These are phyloP conservation scores for Zhengitettix transpicula DNA, from an alignment of 2,888 invertebrate species.

Conservation along the genomic window DNA sequence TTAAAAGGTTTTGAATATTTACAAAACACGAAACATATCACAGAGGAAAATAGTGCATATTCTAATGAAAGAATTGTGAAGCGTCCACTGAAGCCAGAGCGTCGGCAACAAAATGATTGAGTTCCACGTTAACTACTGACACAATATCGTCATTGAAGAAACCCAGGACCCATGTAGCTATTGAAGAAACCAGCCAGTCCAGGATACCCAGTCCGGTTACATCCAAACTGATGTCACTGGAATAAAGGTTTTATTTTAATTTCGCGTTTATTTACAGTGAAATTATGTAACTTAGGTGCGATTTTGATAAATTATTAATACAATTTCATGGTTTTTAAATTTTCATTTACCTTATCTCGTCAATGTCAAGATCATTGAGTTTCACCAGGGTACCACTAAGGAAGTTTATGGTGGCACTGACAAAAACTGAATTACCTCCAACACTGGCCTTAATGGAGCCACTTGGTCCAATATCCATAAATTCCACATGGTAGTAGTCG, in stretches of 20 bases:
- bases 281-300: too few relatives aligned
- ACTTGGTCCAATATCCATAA: slow-evolving; percentile 3
- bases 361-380: neutral
- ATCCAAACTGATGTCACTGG: slow-evolving; percentile 1
- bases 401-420: neutral
- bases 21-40: too few relatives aligned
- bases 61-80: neutral
- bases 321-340: neutral
- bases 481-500: neutral
- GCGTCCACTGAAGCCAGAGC: neutral
- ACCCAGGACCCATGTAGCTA: slow-evolving; percentile 2
- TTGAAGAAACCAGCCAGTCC: slow-evolving; percentile 1
- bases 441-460: neutral
- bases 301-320: neutral
- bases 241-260: neutral
- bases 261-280: too few relatives aligned
- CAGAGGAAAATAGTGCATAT: too few relatives aligned
- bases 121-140: neutral
- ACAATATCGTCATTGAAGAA: slow-evolving; percentile 4
- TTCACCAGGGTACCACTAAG: neutral
- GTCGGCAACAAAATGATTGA: neutral
- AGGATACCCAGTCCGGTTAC: slow-evolving; percentile 3
- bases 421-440: neutral
- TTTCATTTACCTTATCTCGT: slow-evolving; percentile 2
- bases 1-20: too few relatives aligned